phyloP scores from a whole-genome alignment of 2,888 invertebrate genomes.

The Calliphora vomitoria region DNA sequence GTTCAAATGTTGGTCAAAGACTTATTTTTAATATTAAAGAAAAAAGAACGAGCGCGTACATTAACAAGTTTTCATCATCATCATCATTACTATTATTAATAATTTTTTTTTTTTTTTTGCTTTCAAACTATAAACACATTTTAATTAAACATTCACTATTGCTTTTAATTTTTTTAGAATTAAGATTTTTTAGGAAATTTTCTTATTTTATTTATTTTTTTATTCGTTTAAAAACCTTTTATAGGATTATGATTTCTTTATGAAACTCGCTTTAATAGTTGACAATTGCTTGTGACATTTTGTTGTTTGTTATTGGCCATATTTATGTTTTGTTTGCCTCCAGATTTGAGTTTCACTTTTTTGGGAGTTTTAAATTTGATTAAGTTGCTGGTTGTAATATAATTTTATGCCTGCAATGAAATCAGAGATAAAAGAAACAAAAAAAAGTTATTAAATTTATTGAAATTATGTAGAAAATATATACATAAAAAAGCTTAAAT shows the following conservation, averaged over 20 bases:
- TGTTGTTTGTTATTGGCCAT: conserved; percentile 25
- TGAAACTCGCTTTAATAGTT: conserved; percentile 7
- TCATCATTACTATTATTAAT: conserved; percentile 23
- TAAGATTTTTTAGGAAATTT: not conserved
- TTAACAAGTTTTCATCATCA: conserved; percentile 47
- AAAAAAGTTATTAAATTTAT: conserved; percentile 32
- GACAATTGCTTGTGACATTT: conserved; percentile 22
- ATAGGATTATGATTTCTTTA: not conserved
- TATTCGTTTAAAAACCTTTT: not conserved
- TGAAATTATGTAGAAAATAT: conserved; percentile 25
- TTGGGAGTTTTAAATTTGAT: conserved; percentile 23
- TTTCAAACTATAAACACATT: not conserved
- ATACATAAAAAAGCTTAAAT: not conserved
- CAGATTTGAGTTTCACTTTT: conserved; percentile 36
- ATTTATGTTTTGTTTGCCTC: not conserved
- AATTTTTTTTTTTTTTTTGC: not conserved
- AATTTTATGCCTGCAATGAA: conserved; percentile 61
- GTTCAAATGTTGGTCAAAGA: conserved; percentile 8
- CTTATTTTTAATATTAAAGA: not conserved
- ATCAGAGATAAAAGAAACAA: conserved; percentile 15
- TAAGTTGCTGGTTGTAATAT: conserved; percentile 37
- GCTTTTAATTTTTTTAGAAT: not conserved
- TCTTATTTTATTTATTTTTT: not conserved
- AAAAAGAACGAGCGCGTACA: not conserved
- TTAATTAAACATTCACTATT: not conserved